Conservation (phyloP, 1,140 invertebrate genomes). For the Copidosoma floridanum region DNA sequence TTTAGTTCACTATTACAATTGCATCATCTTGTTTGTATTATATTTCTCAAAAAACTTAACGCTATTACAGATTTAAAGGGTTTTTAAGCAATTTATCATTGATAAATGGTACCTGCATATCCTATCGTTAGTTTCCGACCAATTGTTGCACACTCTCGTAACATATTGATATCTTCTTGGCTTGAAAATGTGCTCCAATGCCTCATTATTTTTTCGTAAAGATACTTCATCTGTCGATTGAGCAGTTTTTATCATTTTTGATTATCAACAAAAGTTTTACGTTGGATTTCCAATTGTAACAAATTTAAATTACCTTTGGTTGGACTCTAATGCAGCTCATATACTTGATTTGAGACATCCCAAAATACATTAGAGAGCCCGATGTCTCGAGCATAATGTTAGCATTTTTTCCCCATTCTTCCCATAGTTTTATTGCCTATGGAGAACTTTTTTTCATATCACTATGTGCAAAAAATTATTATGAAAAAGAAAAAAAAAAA, state of each 20-base stretch:
- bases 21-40: too few relatives aligned
- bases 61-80: too few relatives aligned
- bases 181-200: not conserved
- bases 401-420: conserved; percentile 1
- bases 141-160: not conserved
- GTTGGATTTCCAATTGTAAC: too few relatives aligned
- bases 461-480: too few relatives aligned
- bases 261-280: too few relatives aligned
- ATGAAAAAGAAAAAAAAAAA: too few relatives aligned
- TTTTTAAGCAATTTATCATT: too few relatives aligned
- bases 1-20: too few relatives aligned
- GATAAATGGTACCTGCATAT: not conserved
- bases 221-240: not conserved
- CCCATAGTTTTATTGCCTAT: not conserved
- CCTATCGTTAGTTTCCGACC: not conserved
- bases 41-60: too few relatives aligned
- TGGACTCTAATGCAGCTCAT: not conserved
- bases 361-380: conserved; percentile 4
- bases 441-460: not conserved
- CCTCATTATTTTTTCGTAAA: not conserved
- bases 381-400: conserved; percentile 2
- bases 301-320: conserved; percentile 1
- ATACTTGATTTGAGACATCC: not conserved
- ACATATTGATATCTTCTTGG: not conserved
- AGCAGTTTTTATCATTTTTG: too few relatives aligned